Conservation (phyloP, 2,113 vertebrate genomes). For the Eolophus roseicapilla region DNA sequence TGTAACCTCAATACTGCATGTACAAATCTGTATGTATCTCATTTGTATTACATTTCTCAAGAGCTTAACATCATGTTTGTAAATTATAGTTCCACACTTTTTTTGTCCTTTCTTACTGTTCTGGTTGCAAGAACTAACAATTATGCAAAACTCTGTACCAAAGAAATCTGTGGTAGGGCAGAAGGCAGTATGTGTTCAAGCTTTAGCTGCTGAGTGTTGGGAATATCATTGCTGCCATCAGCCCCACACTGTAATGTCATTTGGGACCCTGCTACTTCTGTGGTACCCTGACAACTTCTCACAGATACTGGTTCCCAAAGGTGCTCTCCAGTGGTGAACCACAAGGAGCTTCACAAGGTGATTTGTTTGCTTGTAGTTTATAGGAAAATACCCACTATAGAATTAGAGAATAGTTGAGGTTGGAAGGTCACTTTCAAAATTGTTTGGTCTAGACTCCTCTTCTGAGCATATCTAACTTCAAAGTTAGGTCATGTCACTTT, state of each 20-base stretch:
- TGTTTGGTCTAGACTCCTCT: background rate
- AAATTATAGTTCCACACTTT: background rate
- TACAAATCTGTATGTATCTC: background rate
- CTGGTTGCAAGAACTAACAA: background rate
- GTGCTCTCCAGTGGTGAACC: background rate
- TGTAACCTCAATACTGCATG: background rate
- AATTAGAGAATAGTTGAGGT: background rate
- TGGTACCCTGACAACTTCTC: background rate
- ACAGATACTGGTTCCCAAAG: background rate
- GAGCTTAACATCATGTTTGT: background rate
- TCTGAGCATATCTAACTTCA: background rate
- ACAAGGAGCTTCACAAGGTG: background rate
- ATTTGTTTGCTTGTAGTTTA: background rate
- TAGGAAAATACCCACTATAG: background rate
- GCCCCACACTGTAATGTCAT: background rate
- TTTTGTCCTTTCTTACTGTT: background rate
- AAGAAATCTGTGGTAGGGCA: background rate
- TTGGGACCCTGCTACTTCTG: background rate
- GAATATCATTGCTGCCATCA: background rate
- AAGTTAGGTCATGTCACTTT: background rate
- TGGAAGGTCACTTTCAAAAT: background rate
- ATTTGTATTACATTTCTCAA: background rate
- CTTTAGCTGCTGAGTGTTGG: background rate
- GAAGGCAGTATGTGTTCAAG: background rate
- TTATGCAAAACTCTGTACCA: background rate